Conservation (phyloP, 2,113 vertebrate genomes). For the Eptesicus fuscus region DNA sequence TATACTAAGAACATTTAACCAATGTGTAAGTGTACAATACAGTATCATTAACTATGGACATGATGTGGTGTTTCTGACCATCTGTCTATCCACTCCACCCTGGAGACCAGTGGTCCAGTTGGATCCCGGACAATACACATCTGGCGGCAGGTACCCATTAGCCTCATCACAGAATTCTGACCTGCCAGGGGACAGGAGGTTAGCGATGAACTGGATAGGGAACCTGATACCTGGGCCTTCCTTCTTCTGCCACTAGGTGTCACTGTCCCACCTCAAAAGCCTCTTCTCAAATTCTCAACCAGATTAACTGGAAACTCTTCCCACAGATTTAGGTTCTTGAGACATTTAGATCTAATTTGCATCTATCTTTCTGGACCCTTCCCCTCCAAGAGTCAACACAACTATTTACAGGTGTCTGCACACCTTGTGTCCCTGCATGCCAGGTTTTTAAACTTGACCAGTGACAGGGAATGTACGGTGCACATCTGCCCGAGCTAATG, state of each 20-base stretch:
- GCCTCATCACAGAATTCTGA: neutral
- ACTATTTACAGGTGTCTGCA: neutral
- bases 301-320: neutral
- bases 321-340: neutral
- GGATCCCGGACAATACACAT: neutral
- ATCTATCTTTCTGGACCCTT: neutral
- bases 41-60: neutral
- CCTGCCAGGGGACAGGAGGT: rapidly evolving
- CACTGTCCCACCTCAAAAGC: slow-evolving; percentile 45
- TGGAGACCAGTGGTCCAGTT: neutral
- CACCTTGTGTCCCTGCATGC: neutral
- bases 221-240: neutral
- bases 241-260: slow-evolving; percentile 52
- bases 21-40: neutral
- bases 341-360: neutral
- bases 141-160: no score
- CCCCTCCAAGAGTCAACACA: neutral
- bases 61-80: neutral
- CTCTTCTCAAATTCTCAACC: neutral
- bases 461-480: neutral
- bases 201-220: neutral
- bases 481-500: neutral
- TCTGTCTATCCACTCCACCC: neutral
- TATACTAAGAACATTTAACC: neutral
- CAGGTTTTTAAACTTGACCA: neutral